A percentile compares a stretch with the other conserved stretches of the same genome.
phyloP scores from a whole-genome alignment of 1,140 invertebrate species.

The Sarcophaga peregrina region DNA sequence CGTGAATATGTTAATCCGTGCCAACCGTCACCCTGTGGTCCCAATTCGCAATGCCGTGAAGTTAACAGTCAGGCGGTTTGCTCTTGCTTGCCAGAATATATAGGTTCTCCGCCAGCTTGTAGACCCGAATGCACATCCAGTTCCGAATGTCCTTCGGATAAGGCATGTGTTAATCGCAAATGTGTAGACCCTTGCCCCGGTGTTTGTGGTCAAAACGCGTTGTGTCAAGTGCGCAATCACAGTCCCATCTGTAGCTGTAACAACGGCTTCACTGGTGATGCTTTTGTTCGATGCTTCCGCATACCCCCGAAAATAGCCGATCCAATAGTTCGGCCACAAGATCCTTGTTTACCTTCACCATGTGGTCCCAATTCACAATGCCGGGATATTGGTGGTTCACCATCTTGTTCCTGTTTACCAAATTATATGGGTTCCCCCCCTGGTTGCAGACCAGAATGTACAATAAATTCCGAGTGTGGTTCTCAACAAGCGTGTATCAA shows the following conservation, averaged over 20 bases:
- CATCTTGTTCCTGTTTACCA: conserved; percentile 81
- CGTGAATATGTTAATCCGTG: conserved; percentile 71
- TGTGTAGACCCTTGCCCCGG: conserved; percentile 83
- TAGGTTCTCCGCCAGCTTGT: conserved; percentile 81
- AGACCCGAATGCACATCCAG: conserved; percentile 80
- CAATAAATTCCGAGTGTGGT: conserved; percentile 84
- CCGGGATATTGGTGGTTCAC: conserved; percentile 76
- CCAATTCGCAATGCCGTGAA: conserved; percentile 73
- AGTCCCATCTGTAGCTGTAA: conserved; percentile 80
- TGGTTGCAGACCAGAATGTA: conserved; percentile 83
- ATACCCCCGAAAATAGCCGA: conserved; percentile 64
- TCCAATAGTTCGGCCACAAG: conserved; percentile 54
- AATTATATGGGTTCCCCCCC: conserved; percentile 82
- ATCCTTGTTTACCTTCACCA: conserved; percentile 84
- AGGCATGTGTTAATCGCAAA: conserved; percentile 84
- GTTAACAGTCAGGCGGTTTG: conserved; percentile 77
- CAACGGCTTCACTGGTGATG: conserved; percentile 80
- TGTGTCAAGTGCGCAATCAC: conserved; percentile 81
- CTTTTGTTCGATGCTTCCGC: conserved; percentile 66
- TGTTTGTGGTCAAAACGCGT: conserved; percentile 81
- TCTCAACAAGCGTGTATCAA: conserved; percentile 83
- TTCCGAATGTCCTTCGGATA: conserved; percentile 79
- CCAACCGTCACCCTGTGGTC: conserved; percentile 79
- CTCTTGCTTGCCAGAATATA: conserved; percentile 77
- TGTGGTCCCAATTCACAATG: conserved; percentile 86